phyloP scores from a whole-genome alignment of 2,797 vertebrate species.

The Hemitrygon akajei region DNA sequence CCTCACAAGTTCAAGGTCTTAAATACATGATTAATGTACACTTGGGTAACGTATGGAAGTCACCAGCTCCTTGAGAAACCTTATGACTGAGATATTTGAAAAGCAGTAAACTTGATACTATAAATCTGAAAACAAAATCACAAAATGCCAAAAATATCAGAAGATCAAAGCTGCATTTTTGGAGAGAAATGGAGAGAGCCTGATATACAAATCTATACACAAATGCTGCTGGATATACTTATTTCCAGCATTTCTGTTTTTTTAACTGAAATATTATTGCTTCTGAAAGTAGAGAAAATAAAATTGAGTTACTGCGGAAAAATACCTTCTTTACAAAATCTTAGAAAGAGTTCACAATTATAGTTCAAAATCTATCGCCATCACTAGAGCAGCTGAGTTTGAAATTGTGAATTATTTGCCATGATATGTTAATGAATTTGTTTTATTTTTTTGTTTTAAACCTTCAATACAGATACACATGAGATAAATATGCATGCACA shows the following conservation, averaged over 20 bases:
- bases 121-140: no score
- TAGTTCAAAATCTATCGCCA: not conserved
- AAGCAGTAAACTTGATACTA: no score
- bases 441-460: not conserved
- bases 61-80: not conserved
- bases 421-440: not conserved
- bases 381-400: not conserved
- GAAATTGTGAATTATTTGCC: not conserved
- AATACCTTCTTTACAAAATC: not conserved
- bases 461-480: not conserved
- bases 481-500: not conserved
- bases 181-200: no score
- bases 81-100: not conserved
- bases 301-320: not conserved
- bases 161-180: no score
- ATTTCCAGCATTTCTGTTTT: no score
- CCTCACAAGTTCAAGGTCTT: no score
- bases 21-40: not conserved
- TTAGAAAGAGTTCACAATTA: not conserved
- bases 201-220: no score
- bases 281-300: no score
- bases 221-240: no score
- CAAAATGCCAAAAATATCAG: no score
- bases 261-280: no score
- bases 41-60: not conserved